Base-by-base conservation (phyloP, 2,113 vertebrate species). In the Phalacrocorax carbo region DNA sequence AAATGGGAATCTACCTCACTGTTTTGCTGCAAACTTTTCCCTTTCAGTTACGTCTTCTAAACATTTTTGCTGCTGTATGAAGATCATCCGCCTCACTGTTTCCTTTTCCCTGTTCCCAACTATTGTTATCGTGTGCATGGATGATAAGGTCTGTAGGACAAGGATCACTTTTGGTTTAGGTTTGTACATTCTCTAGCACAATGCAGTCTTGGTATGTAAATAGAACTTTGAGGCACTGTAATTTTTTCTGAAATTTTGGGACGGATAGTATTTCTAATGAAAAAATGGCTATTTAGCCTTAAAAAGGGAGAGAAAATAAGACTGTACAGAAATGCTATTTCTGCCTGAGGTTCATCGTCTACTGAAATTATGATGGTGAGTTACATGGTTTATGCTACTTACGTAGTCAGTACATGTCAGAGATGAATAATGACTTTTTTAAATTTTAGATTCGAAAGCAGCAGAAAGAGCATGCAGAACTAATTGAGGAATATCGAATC, bases 381-480 rank as follows among this genome's bases (percentile, higher is more conserved):
- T 54, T 86, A 4, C 13, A 1, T 75, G 48, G 52, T 82, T 65
- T 72, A 2, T 79, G 72, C 36, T 36, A 7, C 64, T 77, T 29
- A 7, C 10, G 3, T 34, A 77, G 68, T 4, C 72, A 26, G 77
- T 26, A 14, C 1, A 0, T 69, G 65, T 65, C 93, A 86, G 82
- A 73, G 93, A 30, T 70, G 51, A 92, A 9, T 95, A 81, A 97
- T 49, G 48, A 10, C 40, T 72, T 29, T 26, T 84, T 64, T 15
- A 17, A 46, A 30, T 94, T 96, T 30, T 65, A 99, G 99, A 99
- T 99, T 86, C 98, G 99, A 36, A 99, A 99, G 93, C 99, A 99
- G 88, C 99, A 99, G 98, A 99, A 99, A 80, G 99, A 99, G 61
- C 99, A 99, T 2, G 98, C 99, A 0, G 99, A 99, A 84, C 98